Evolutionary conservation across 2,113 vertebrate genomes (phyloP), one percentile per base, ranked within the genome.

Genomic region (Colistium nudipinnis): DNA sequence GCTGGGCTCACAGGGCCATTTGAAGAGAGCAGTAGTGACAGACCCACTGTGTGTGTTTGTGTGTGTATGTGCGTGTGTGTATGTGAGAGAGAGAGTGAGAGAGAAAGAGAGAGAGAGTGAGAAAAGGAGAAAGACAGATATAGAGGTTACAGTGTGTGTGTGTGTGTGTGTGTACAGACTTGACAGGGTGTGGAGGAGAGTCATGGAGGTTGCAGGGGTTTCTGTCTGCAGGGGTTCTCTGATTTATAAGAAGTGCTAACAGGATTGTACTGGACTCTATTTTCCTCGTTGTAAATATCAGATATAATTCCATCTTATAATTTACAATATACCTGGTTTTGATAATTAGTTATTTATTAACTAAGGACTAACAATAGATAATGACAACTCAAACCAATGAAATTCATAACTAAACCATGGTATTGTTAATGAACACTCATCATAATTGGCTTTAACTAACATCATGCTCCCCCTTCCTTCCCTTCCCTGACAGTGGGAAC

Each of bases 21-120:
- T 87, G 89, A 89, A 77, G 76, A 77, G 80, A 91, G 49, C 1
- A 6, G 20, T 70, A 72, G 70, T 88, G 88, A 88, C 83, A 89
- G 78, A 74, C 25, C 72, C 60, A 54, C 65, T 43, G 31, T 31
- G 62, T 57, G 65, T 47, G 70, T 39, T 48, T 66, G 53, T 66
- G 57, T 67, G 51, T 67, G 68, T 60, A 48, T 79, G 71, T 73
- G 51, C 55, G 52, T 47, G 64, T 72, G 75, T 55, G 68, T 39
- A 63, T 48, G 48, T 66, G 53, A 28, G 38, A 22, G 25, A 39
- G 38, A 6, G 38, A 39, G 38, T 3, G 12, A 39, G 16, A 41
- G 35, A 38, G 33, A 35, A 11, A 35, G 68, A 9, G 14, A 45
- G 31, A 54, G 28, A 49, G 24, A 72, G 17, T 69, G 14, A 52